Conservation (phyloP, 2,113 vertebrate species). For the Suncus etruscus region DNA sequence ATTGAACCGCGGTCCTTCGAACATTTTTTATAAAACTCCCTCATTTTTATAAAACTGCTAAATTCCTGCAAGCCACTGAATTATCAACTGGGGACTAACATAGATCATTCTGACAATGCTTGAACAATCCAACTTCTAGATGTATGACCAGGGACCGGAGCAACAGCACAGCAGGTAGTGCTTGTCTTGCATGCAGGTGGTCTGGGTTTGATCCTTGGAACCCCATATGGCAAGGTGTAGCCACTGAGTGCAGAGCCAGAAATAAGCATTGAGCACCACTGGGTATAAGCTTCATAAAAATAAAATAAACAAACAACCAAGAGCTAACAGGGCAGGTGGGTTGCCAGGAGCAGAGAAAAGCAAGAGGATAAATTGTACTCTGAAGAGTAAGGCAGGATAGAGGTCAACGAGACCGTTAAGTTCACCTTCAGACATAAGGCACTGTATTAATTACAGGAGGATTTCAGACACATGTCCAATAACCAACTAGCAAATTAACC, state of each 20-base stretch:
- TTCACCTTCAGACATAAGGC: background rate
- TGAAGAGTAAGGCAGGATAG: background rate
- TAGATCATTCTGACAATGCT: background rate
- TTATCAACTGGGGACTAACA: background rate
- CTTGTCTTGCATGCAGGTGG: too few relatives aligned
- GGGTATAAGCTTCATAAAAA: too few relatives aligned
- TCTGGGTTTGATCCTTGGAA: too few relatives aligned
- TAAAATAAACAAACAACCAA: background rate
- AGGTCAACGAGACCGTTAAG: background rate
- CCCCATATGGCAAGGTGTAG: too few relatives aligned
- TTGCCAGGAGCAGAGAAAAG: background rate
- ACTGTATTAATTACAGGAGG: background rate
- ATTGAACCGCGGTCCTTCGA: background rate
- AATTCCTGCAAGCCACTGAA: background rate
- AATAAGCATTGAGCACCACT: too few relatives aligned
- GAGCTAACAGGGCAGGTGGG: background rate
- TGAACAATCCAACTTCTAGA: background rate
- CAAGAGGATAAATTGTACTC: background rate
- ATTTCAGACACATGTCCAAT: background rate
- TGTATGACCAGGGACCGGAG: background rate
- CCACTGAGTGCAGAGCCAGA: too few relatives aligned
- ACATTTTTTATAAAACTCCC: background rate
- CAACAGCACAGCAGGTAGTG: too few relatives aligned
- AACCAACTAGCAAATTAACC: background rate
- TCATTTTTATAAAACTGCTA: constrained; percentile 15